phyloP scores from a whole-genome alignment of 2,888 invertebrate genomes.

The Amorpha juglandis region DNA sequence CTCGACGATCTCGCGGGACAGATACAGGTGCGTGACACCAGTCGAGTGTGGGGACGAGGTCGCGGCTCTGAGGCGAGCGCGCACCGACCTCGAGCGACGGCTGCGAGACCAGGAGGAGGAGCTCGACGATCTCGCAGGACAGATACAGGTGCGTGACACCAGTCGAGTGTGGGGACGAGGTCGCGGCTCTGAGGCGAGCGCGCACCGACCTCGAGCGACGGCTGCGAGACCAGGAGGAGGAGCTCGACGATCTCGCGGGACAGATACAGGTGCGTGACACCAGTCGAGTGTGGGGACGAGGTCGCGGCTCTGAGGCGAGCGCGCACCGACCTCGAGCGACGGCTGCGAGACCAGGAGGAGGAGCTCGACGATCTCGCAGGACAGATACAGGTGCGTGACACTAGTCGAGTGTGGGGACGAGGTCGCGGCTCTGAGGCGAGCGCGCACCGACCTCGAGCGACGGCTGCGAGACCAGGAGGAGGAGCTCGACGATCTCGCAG shows the following conservation, averaged over 20 bases:
- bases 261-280: slow-evolving; percentile 86
- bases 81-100: slow-evolving; percentile 94
- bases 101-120: slow-evolving; percentile 96
- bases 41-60: not conserved
- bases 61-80: slow-evolving; percentile 88
- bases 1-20: slow-evolving; percentile 97
- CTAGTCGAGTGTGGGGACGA: not conserved
- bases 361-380: slow-evolving; percentile 98
- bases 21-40: slow-evolving; percentile 82
- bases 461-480: slow-evolving; percentile 94
- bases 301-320: slow-evolving; percentile 87
- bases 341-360: slow-evolving; percentile 95
- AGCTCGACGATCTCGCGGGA: slow-evolving; percentile 97
- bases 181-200: slow-evolving; percentile 87
- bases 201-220: slow-evolving; percentile 95
- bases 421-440: slow-evolving; percentile 87
- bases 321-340: slow-evolving; percentile 94
- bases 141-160: slow-evolving; percentile 85
- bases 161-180: not conserved
- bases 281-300: not conserved
- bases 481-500: slow-evolving; percentile 97
- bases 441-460: slow-evolving; percentile 45
- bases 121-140: slow-evolving; percentile 96
- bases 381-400: slow-evolving; percentile 86
- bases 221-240: slow-evolving; percentile 95